Conservation (phyloP, 2,888 invertebrate genomes). For the Coremacera marginata region DNA sequence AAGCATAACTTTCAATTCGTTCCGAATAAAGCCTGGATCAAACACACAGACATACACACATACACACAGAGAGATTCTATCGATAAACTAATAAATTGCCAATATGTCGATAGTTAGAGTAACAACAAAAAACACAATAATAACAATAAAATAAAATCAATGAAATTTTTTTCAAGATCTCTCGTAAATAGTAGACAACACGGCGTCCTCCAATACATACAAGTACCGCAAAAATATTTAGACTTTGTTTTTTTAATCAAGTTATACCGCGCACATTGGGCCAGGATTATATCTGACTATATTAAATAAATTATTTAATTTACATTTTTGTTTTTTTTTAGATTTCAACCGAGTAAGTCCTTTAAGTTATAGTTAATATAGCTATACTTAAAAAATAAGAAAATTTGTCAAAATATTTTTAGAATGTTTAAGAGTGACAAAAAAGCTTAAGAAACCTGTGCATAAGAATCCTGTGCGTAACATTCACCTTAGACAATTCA, state of each 20-base stretch:
- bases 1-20: too few relatives aligned
- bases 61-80: too few relatives aligned
- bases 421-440: too few relatives aligned
- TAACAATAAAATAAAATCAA: background rate
- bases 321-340: too few relatives aligned
- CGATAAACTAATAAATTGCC: background rate
- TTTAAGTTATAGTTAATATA: too few relatives aligned
- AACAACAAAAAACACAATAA: background rate
- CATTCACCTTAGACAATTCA: too few relatives aligned
- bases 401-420: too few relatives aligned
- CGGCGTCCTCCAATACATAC: background rate
- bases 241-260: background rate
- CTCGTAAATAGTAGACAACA: background rate
- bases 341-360: too few relatives aligned
- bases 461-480: too few relatives aligned
- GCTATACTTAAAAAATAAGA: too few relatives aligned
- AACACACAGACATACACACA: background rate
- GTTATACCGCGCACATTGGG: background rate
- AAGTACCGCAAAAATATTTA: background rate
- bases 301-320: too few relatives aligned
- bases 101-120: background rate
- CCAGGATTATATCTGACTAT: background rate
- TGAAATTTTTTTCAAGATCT: background rate
- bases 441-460: too few relatives aligned
- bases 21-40: background rate